These are phyloP conservation scores for Myripristis murdjan DNA, from an alignment of 2,797 vertebrate species.

Conservation along the genomic window DNA sequence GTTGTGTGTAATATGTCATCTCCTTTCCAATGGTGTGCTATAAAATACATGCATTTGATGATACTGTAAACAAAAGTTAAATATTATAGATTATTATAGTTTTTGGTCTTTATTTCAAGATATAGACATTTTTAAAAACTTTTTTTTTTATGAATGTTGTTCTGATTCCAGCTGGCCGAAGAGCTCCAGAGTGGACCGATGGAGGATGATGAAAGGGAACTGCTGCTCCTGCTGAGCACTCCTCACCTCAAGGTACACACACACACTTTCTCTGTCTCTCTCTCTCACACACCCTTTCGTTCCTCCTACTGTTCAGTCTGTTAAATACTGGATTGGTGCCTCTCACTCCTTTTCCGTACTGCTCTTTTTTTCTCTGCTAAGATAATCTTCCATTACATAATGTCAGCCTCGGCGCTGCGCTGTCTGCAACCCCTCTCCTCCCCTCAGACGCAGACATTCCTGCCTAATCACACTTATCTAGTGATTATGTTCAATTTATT, in stretches of 20 bases:
- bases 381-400: constrained; percentile 44
- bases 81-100: neutral
- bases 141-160: neutral
- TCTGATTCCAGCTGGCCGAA: constrained; percentile 88
- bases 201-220: constrained; percentile 90
- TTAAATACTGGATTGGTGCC: constrained; percentile 12
- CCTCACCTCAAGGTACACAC: constrained; percentile 92
- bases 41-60: too few relatives aligned
- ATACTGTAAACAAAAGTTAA: too few relatives aligned
- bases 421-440: neutral
- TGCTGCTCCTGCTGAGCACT: constrained; percentile 91
- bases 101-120: neutral
- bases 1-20: too few relatives aligned
- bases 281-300: neutral
- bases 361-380: constrained; percentile 28
- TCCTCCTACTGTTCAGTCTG: constrained; percentile 18
- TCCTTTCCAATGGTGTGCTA: too few relatives aligned
- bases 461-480: constrained; percentile 52
- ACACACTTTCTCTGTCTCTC: neutral
- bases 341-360: constrained; percentile 11
- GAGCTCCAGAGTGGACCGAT: constrained; percentile 90
- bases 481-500: constrained; percentile 49
- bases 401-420: constrained; percentile 11
- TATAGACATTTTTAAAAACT: neutral
- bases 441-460: constrained; percentile 31